Evolutionary conservation across 2,888 invertebrate genomes (phyloP), one percentile per base, ranked within the genome.

Genomic region (Heteropelma amictum): DNA sequence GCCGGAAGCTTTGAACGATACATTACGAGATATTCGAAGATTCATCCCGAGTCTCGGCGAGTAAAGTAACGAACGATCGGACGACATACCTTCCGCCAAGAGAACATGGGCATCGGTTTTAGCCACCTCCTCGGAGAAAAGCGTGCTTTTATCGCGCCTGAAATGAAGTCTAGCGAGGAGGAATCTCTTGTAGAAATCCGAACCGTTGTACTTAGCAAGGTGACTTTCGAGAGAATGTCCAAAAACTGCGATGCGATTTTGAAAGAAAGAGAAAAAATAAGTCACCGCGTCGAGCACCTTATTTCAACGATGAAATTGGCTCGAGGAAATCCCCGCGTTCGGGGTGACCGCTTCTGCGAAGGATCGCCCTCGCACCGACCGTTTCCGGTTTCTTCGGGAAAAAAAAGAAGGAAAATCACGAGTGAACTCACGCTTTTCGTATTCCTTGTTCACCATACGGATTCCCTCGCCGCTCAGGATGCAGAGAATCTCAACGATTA

Each of bases 111-210:
- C 97, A 89, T 98, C 97, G 73, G 94, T 92, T 68, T 93, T 92
- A 47, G 97, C 97, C 73, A 93, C 92, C 1, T 92, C 93, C 81
- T 94, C 93, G 89, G 98, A 97, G 0, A 96, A 93, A 19, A 94
- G 94, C 86, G 95, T 94, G 90, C 95, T 95, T 90, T 98, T 98
- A 87, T 97, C 96, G 54, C 98, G 93, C 87, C 96, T 97, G 70
- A 96, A 96, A 92, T 95, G 95, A 81, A 94, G 94, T 60, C 97
- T 90, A 0, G 97, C 97, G 17, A 98, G 95, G 82, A 97, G 93
- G 56, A 98, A 92, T 72, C 97, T 93, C 90, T 96, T 96, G 90
- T 98, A 98, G 89, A 97, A 95, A n/a, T 98, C 98, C 8, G 97
- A 97, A 5, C 98, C 97, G 89, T 98, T 98, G 60, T 95, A 96